Evolutionary conservation across 2,113 vertebrate species (phyloP), one percentile per base, ranked within the genome.

Genomic region (Spilogale gracilis): DNA sequence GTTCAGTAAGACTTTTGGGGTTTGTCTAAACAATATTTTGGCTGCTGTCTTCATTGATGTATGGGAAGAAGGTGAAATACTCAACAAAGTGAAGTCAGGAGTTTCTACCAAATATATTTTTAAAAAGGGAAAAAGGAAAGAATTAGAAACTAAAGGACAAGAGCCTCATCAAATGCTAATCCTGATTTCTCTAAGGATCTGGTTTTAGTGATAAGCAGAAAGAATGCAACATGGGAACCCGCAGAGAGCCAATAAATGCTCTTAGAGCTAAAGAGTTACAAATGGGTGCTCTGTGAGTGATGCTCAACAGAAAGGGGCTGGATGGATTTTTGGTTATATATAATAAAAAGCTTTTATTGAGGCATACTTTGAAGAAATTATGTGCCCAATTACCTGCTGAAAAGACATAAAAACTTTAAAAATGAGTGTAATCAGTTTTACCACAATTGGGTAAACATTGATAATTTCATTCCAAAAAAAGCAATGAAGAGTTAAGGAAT

Each of bases 21-120:
- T 67, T 95, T 91, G 78, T 94, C 25, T 85, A 81, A 93, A 79
- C 52, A 82, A 58, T 91, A 63, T 76, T 88, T 85, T 95, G 94
- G 71, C 60, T 82, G 45, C 58, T 86, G 25, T 89, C 91, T 96
- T 65, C 61, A 32, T 32, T 92, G 87, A 82, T 30, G 48, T 50
- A 76, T 81, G 73, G 61, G 25, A 60, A 52, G 93, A 85, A 96
- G 78, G 45, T 86, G 38, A 96, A 97, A 91, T 94, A 89, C 82
- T 71, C 60, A 94, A n/a, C 10, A 69, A 96, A 89, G 92, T 30
- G 79, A 93, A 93, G 58, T 58, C 27, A 58, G 43, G 48, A 81
- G 12, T 74, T 87, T 95, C 81, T 87, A 79, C 48, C 27, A 90
- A 84, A 69, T 52, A 27, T 18, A 43, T 90, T 54, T 88, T 96